Conservation (phyloP, 2,797 vertebrate species). For the Phataginus tetradactyla region DNA sequence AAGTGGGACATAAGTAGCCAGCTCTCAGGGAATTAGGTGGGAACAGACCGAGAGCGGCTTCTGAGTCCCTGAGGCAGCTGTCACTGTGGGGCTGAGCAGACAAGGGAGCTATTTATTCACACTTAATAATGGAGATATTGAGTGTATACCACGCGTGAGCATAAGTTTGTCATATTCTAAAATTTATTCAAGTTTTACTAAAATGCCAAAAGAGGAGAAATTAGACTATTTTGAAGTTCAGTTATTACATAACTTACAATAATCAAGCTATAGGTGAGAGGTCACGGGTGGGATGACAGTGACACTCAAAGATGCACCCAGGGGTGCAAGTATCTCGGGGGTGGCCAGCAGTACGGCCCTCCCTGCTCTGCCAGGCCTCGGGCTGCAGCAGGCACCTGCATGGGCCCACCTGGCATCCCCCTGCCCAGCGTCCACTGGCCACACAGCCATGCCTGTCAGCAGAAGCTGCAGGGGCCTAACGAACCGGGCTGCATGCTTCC, state of each 20-base stretch:
- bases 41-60: rapidly evolving
- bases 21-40: rapidly evolving
- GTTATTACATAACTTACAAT: not conserved
- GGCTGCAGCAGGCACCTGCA: not conserved
- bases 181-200: too few species aligned
- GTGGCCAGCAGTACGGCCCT: not conserved
- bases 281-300: rapidly evolving
- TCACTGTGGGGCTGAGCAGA: rapidly evolving
- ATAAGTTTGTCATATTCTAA: not conserved
- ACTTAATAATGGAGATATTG: rapidly evolving
- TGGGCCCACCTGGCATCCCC: rapidly evolving
- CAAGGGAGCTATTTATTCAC: rapidly evolving
- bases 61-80: not conserved
- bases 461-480: not conserved
- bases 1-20: rapidly evolving
- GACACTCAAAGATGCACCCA: rapidly evolving
- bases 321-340: not conserved
- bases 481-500: not conserved
- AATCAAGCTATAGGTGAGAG: rapidly evolving
- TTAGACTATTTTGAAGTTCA: rapidly evolving
- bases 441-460: rapidly evolving
- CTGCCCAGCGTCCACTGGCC: not conserved
- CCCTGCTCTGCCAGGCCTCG: not conserved
- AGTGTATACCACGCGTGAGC: rapidly evolving
- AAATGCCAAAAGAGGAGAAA: rapidly evolving